Base-by-base conservation (phyloP, 2,888 invertebrate genomes). In the Selenia dentaria region DNA sequence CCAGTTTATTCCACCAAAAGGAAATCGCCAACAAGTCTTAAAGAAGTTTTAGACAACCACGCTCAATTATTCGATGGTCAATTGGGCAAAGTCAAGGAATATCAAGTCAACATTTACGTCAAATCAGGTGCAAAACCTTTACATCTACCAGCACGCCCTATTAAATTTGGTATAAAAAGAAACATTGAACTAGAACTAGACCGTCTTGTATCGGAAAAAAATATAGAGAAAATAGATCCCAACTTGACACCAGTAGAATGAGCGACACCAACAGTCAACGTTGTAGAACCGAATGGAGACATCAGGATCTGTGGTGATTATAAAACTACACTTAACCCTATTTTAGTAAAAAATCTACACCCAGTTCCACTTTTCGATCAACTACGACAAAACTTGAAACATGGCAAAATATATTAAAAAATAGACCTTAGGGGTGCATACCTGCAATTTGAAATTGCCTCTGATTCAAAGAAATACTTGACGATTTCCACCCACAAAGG, bases 51-150 rank as follows among this genome's bases (percentile, higher is more conserved):
- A 18, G 26, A 29, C 9, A 38, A 29, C n/a, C 29, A 41, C 16
- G 9, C 9, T 9, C 6, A 28, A 12, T 33, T 41, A 11, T 45
- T 50, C n/a, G 37, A 50, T 25, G 29, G 25, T 16, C 39, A 49
- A 40, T 18, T 49, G 1, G 36, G 31, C 2, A 49, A 44, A 28
- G 40, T 49, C 0, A 31, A 35, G 4, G 14, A 49, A 10, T 48
- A 38, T 8, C 24, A 28, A 13, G 48, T 48, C 1, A 41, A 48
- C 46, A 50, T 44, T 57, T 44, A 59, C 57, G 57, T 39, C 31
- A 34, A 48, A 32, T 45, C 33, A 32, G 33, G 41, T 43, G 35
- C 39, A 31, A 31, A 45, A 46, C 32, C 37, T 32, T 12, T 12
- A 41, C 9, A 12, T 22, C n/a, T 12, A 26, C 18, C 41, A 29